phyloP scores from a whole-genome alignment of 1,140 invertebrate species.

The Eurosta solidaginis region DNA sequence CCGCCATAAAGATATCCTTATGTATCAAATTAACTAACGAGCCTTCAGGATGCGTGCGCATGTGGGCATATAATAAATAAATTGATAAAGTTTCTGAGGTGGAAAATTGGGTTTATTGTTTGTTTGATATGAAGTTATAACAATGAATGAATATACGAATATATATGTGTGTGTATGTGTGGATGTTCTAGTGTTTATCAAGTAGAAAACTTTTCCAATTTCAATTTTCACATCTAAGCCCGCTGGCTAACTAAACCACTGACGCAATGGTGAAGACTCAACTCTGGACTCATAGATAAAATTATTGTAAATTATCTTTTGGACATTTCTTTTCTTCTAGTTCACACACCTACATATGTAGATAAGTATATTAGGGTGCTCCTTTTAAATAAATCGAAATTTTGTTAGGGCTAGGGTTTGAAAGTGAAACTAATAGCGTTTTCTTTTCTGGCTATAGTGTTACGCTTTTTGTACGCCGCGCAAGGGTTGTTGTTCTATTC shows the following conservation, averaged over 20 bases:
- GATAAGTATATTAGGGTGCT: no score
- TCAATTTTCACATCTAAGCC: conserved; percentile 16
- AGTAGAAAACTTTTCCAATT: conserved; percentile 25
- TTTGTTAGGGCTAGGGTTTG: no score
- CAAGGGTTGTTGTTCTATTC: no score
- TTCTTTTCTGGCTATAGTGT: no score
- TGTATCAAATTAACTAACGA: conserved; percentile 20
- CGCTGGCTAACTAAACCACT: conserved; percentile 1
- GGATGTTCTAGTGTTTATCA: not conserved
- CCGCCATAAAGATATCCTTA: conserved; percentile 1
- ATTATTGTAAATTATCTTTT: conserved; percentile 24
- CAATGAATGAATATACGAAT: not conserved
- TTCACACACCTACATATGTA: not conserved
- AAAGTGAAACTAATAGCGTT: no score
- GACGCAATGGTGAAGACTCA: not conserved
- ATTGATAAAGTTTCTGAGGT: conserved; percentile 59
- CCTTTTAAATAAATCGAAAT: no score
- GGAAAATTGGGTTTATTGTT: conserved; percentile 57
- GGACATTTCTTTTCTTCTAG: not conserved
- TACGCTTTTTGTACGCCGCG: no score
- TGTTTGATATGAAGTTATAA: conserved; percentile 37
- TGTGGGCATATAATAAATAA: conserved; percentile 36
- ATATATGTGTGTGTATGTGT: not conserved
- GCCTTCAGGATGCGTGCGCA: conserved; percentile 20
- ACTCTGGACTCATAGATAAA: not conserved